These are phyloP conservation scores for Osmerus mordax DNA, from an alignment of 2,113 vertebrate genomes.

Conservation along the genomic window DNA sequence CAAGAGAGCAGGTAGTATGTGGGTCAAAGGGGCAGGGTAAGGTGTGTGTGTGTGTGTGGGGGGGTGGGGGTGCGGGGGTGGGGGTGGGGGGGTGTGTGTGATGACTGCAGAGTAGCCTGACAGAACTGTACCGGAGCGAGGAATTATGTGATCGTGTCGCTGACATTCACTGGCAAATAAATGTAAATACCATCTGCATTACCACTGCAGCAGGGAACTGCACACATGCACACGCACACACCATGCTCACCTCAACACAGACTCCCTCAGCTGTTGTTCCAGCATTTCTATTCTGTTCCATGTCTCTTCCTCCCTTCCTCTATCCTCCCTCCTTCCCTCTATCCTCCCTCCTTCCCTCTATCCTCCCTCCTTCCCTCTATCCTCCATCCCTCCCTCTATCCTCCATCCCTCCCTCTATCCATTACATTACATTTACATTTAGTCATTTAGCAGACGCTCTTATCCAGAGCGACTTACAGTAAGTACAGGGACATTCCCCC, in stretches of 20 bases:
- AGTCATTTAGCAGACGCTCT: no score
- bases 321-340: background rate
- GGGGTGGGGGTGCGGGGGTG: background rate
- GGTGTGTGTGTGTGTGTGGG: background rate
- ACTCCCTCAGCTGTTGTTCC: background rate
- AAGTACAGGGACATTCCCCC: no score
- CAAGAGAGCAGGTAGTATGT: background rate
- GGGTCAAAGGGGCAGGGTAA: conserved; percentile 1
- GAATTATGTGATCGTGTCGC: conserved; percentile 46
- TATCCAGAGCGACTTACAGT: no score
- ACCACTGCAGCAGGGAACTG: conserved; percentile 17
- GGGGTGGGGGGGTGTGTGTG: background rate
- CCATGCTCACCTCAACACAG: background rate
- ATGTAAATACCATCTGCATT: conserved; percentile 61
- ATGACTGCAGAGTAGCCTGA: conserved; percentile 40
- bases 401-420: conserved; percentile 7
- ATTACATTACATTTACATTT: no score
- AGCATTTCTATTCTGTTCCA: background rate
- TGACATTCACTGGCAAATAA: conserved; percentile 50
- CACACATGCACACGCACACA: conserved; percentile 7
- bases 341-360: no score
- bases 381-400: conserved; percentile 10
- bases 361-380: background rate
- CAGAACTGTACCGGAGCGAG: conserved; percentile 44
- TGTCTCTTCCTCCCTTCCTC: background rate